Evolutionary conservation across 2,113 vertebrate species (phyloP).

Genomic region (Piaya cayana): DNA sequence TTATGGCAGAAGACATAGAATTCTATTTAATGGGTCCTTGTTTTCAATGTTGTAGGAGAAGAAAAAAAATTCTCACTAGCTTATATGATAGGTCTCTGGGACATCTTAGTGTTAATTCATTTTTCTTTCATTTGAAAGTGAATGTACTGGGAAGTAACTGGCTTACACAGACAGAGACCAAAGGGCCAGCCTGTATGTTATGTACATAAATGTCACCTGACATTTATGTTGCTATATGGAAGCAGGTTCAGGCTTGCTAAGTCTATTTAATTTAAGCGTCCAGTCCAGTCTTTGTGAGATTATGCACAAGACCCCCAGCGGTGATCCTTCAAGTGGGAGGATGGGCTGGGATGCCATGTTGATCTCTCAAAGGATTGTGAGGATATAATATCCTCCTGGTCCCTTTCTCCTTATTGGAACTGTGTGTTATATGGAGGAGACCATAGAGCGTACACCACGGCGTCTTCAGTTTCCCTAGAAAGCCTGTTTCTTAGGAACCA

Average conservation of each 20-base stretch:
- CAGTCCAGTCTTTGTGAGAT: background rate
- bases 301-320: fast-evolving
- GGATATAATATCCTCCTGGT: background rate
- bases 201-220: background rate
- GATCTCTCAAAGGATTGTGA: background rate
- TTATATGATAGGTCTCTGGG: background rate
- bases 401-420: background rate
- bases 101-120: background rate
- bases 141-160: background rate
- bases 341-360: background rate
- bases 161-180: background rate
- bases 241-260: background rate
- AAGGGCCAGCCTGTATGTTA: background rate
- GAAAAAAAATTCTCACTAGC: background rate
- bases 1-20: background rate
- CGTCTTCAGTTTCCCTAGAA: background rate
- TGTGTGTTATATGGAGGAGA: background rate
- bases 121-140: background rate
- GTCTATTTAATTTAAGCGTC: background rate
- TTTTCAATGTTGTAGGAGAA: background rate
- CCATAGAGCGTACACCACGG: fast-evolving
- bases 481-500: background rate
- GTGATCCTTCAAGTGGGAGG: background rate
- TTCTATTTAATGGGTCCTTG: background rate
- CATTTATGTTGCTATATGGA: background rate